Percentiles rank a stretch among this genome's conserved stretches.
These are phyloP conservation scores for Athene cunicularia DNA, from an alignment of 2,113 vertebrate species.

Conservation along the genomic window DNA sequence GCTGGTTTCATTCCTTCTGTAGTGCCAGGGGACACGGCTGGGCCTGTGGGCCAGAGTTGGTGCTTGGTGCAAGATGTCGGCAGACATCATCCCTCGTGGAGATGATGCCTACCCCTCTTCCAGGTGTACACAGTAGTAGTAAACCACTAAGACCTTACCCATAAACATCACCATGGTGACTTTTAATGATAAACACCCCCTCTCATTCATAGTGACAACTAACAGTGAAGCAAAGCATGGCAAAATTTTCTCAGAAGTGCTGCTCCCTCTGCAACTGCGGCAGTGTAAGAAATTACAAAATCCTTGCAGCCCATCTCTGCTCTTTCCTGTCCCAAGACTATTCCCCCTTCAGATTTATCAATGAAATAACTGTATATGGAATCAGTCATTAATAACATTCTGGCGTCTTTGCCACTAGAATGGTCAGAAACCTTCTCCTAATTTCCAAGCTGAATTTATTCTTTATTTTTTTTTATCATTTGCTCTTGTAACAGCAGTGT, in stretches of 20 bases:
- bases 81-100: fast-evolving
- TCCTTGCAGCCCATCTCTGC: not conserved
- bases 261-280: not conserved
- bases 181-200: not conserved
- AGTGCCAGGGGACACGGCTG: fast-evolving
- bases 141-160: not conserved
- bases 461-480: not conserved
- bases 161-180: not conserved
- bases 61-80: not conserved
- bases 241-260: not conserved
- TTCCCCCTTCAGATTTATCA: not conserved
- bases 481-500: not conserved
- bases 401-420: not conserved
- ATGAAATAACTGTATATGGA: not conserved
- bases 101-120: not conserved
- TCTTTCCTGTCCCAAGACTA: fast-evolving
- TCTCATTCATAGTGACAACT: not conserved
- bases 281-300: not conserved
- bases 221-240: not conserved
- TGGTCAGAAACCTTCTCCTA: not conserved
- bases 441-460: not conserved
- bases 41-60: too few species aligned
- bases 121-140: not conserved
- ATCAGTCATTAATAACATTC: not conserved
- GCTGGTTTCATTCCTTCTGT: not conserved